Evolutionary conservation across 2,113 vertebrate genomes (phyloP), one percentile per base, ranked within the genome.

Genomic region (Tachysurus fulvidraco): DNA sequence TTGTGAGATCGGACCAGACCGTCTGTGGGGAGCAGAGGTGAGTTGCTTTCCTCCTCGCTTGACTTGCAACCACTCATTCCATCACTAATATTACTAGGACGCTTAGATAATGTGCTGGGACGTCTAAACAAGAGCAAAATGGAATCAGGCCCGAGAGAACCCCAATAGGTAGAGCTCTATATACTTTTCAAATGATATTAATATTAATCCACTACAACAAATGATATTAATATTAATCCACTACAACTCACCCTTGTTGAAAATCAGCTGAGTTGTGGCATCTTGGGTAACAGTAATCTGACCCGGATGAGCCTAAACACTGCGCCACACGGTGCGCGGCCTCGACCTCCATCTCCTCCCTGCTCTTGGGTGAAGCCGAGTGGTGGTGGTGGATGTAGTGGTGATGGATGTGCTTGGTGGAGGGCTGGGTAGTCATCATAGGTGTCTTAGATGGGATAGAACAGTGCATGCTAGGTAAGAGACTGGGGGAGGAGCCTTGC

Each of bases 311-410:
- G 81, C 97, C 97, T 86, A 96, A 93, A 87, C 96, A 94, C 88
- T 95, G 97, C 21, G 95, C 97, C 59, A 87, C 86, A 57, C 96
- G 89, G 90, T 96, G 96, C 0, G 97, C 95, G 0, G 97, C 97
- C 92, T 98, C 97, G 0, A 93, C 94, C 88, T 99, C 98, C 0
- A 98, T 95, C 96, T 99, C 97, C 92, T 98, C 97, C 92, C 96
- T 96, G 17, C 90, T 96, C 93, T 96, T 97, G 88, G 96, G 95
- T 30, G 94, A 62, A 77, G 81, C 73, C 12, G 81, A 88, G 9
- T 95, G 89, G n/a, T 99, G 98, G 91, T 99, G 98, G 93, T 99
- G 98, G 92, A 99, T 96, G 93, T 99, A 98, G 93, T 99, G 97
- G 93, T 99, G 98, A 93, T 99, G 97, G 88, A 98, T 95, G 60